Base-by-base conservation (phyloP, 1,140 invertebrate species). In the Drosophila oshimai region DNA sequence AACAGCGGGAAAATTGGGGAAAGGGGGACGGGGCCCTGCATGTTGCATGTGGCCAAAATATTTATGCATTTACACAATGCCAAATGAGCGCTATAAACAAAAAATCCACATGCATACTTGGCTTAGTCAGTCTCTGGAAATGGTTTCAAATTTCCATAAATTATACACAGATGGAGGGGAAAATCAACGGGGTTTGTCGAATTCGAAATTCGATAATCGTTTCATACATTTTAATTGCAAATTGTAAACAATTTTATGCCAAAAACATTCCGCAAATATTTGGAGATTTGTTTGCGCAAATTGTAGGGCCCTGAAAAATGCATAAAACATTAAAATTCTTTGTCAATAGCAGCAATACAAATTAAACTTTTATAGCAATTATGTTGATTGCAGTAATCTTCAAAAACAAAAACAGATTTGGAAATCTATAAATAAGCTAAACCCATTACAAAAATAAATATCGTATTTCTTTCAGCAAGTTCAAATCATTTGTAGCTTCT, bases 141-240 rank as follows among this genome's bases (percentile, higher is more conserved):
- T 26, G 37, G 36, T 58, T 39, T 37, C 55, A 47, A 74, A 72
- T 80, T 80, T 72, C 33, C 49, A 87, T 86, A 86, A 86, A 87
- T 87, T 80, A 86, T 86, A 62, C 61, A 39, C 37, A 41, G 33
- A 24, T 34, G 44, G 12, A 12, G 18, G 39, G 29, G 18, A 18
- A 6, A 41, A 41, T 42, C 39, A 39, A 22, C 2, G 29, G 24
- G 26, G 20, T 18, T 39, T 61, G 26, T 17, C 50, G 57, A 60
- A 41, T 57, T 41, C 18, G 9, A 51, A 45, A 51, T 64, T 74
- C 39, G 37, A 49, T 57, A 70, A 60, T 64, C 69, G 57, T 79
- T 81, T 81, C 72, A 80, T 81, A 73, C 77, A 83, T 78, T 87
- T 76, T 87, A 87, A 86, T 87, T 86, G 76, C 58, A 80, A 87